Evolutionary conservation across 2,113 vertebrate genomes (phyloP), one percentile per base, ranked within the genome.

Genomic region (Megaceryle maxima): DNA sequence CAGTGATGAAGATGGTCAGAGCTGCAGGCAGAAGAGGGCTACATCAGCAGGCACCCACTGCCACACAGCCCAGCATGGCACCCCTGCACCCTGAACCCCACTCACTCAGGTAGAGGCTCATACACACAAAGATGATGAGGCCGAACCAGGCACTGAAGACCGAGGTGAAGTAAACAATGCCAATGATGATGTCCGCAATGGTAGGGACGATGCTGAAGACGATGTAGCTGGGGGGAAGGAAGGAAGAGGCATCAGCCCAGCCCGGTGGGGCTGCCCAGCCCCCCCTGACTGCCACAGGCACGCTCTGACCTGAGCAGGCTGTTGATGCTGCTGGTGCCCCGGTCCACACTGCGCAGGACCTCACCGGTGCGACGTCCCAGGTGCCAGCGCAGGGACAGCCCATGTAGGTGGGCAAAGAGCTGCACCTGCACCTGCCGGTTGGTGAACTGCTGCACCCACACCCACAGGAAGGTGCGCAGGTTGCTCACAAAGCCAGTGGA

Each of bases 111-210:
- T 99, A 99, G 15, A 99, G 90, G 50, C 97, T 94, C 99, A 99
- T 99, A 97, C 99, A 99, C 95, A 99, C 82, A 35, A 99, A 99
- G 96, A 99, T 81, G 63, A 99, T 99, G 72, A 99, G 99, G 77
- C 99, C 99, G 7, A 99, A 99, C 99, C 99, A 99, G 94, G 99
- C 99, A 1, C 99, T 99, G 98, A 99, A 99, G 91, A 97, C 96
- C 0, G 98, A 98, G 94, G 97, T 98, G 98, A 99, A 99, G 97
- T 99, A 99, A 96, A 99, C 81, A 70, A 99, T 99, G 77, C 99
- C 93, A 3, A 99, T 99, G 94, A 98, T n/a, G 5, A 99, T 99
- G 90, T 99, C 99, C 0, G 98, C 98, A 31, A 99, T 98, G 12
- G 99, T 99, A 68, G 99, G 99, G 46, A 99, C 11, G 91, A 99